Conservation (phyloP, 2,888 invertebrate species). For the Drosophila paramelanica region DNA sequence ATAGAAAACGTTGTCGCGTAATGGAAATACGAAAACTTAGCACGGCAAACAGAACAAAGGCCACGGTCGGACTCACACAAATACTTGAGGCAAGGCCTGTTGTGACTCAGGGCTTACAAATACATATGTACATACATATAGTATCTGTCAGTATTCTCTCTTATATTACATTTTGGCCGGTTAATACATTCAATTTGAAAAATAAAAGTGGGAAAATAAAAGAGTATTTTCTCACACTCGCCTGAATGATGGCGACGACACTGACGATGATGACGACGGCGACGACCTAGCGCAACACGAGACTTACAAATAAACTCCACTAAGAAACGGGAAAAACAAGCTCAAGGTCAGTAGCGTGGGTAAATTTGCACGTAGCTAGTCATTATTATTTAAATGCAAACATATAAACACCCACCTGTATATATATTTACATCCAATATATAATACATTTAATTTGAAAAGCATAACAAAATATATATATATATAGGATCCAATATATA, state of each 20-base stretch:
- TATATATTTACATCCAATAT: neutral
- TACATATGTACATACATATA: conserved; percentile 10
- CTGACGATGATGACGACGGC: conserved; percentile 16
- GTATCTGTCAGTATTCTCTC: conserved; percentile 18
- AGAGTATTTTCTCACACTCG: conserved; percentile 70
- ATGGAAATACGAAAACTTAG: neutral
- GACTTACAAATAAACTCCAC: conserved; percentile 36
- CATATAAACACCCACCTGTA: neutral
- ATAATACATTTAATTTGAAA: too few relatives aligned
- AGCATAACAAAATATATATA: neutral
- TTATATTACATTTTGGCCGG: conserved; percentile 30
- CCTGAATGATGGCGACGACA: conserved; percentile 53
- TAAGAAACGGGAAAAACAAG: conserved; percentile 72
- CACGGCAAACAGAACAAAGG: conserved; percentile 5
- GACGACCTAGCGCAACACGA: conserved; percentile 24
- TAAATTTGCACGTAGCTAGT: conserved; percentile 43
- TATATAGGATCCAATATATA: too few relatives aligned
- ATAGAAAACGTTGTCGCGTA: conserved; percentile 3
- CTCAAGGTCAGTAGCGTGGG: conserved; percentile 79
- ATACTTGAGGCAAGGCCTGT: conserved; percentile 19
- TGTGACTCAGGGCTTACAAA: conserved; percentile 14
- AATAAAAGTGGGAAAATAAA: conserved; percentile 78
- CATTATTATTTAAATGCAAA: conserved; percentile 28
- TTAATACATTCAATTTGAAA: conserved; percentile 64
- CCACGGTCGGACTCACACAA: conserved; percentile 40